These are phyloP conservation scores for Hipparchia semele DNA, from an alignment of 2,888 invertebrate genomes.

Conservation along the genomic window DNA sequence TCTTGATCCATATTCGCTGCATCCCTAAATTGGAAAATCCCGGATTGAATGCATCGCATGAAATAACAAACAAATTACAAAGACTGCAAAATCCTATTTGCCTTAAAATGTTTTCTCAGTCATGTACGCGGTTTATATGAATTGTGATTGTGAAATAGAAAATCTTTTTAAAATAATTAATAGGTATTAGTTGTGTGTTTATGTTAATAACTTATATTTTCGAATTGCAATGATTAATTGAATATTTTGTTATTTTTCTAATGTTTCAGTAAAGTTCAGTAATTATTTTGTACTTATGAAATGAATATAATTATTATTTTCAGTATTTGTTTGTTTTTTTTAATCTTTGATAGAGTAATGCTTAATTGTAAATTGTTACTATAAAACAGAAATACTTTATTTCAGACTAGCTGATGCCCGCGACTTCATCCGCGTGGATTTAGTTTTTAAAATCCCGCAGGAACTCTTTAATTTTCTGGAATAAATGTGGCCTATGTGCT, in stretches of 20 bases:
- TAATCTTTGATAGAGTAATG: not conserved
- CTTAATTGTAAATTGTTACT: not conserved
- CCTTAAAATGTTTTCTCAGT: conserved; percentile 35
- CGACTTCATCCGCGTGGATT: too few species aligned
- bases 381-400: too few species aligned
- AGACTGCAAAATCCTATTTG: conserved; percentile 41
- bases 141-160: conserved; percentile 24
- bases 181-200: conserved; percentile 39
- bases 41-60: conserved; percentile 24
- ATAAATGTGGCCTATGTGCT: too few species aligned
- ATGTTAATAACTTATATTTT: conserved; percentile 42
- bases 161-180: conserved; percentile 28
- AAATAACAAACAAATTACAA: conserved; percentile 27
- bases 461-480: too few species aligned
- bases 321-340: conserved; percentile 52
- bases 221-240: conserved; percentile 42
- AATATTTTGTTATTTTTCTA: conserved; percentile 65
- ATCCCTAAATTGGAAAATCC: conserved; percentile 16
- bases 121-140: conserved; percentile 31
- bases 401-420: too few species aligned
- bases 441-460: too few species aligned
- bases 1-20: not conserved
- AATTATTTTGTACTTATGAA: conserved; percentile 68
- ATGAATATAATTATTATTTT: conserved; percentile 75
- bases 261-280: conserved; percentile 58